Base-by-base conservation (phyloP, 2,888 invertebrate genomes). In the Nomada fucata region DNA sequence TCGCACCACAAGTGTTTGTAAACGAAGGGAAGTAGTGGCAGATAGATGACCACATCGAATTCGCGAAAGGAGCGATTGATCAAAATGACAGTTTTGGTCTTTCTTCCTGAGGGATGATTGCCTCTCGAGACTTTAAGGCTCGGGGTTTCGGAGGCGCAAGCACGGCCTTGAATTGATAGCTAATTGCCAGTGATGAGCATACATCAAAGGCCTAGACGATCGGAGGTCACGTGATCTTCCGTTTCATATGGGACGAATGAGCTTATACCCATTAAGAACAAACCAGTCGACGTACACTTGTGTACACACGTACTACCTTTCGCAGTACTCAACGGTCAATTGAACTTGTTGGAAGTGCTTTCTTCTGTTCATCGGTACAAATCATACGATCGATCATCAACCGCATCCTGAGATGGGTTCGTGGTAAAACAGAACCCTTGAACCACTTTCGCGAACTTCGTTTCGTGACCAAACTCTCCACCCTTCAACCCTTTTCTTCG, bases 221-320 rank as follows among this genome's bases (percentile, higher is more conserved):
- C 85, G 75, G 67, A 65, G 70, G 86, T 90, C 88, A 85, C 89
- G 89, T 89, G 90, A 89, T 85, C 83, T 84, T 86, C 88, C 88
- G 85, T 90, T 90, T 90, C 86, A 88, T 86, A 76, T 85, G 86
- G 83, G 86, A 90, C 91, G 90, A 91, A 91, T 91, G 89, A 91
- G 89, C 87, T 89, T 90, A 90, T 90, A 89, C 82, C 90, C 86
- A 91, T 91, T 89, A 89, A 85, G 85, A 85, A 85, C 75, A 73
- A 61, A 68, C 84, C 75, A 65, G 72, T 76, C 59, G 47, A 57
- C 76, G 53, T 44, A 76, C 72, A 72, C 60, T 29, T 63, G 50
- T 29, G 23, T 65, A 63, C 7, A 26, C 50, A 57, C 44, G 42
- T 69, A 76, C 52, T 77, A 81, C 79, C 79, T 84, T 86, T 88